Percentiles rank a stretch among this genome's conserved stretches.
phyloP scores from a whole-genome alignment of 1,140 invertebrate genomes.

The Gonioctena quinquepunctata region DNA sequence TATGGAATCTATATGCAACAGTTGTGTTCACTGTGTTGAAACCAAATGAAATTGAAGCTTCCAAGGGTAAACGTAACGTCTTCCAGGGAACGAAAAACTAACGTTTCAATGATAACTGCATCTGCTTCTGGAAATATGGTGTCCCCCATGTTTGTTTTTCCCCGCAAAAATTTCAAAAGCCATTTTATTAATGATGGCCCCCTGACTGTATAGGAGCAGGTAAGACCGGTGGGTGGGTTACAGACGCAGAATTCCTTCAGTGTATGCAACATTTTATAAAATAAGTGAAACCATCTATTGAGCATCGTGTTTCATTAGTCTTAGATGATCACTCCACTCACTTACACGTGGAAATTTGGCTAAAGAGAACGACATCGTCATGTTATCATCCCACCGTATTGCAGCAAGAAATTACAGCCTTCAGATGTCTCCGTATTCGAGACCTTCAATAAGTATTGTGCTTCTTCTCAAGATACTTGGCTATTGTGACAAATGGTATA shows the following conservation, averaged over 20 bases:
- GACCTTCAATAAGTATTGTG: too few relatives aligned
- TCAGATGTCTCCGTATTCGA: too few relatives aligned
- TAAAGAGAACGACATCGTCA: slow-evolving; percentile 24
- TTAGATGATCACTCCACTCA: slow-evolving; percentile 38
- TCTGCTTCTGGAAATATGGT: slow-evolving; percentile 17
- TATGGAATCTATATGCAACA: slow-evolving; percentile 16
- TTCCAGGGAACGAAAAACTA: slow-evolving; percentile 14
- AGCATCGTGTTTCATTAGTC: background rate
- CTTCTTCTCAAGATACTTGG: too few relatives aligned
- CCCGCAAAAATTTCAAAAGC: slow-evolving; percentile 8
- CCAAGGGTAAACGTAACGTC: slow-evolving; percentile 20
- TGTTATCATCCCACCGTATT: too few relatives aligned
- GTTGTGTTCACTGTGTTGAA: slow-evolving; percentile 7
- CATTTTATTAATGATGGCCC: slow-evolving; percentile 11
- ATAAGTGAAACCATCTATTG: slow-evolving; percentile 11
- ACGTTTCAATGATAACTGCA: slow-evolving; percentile 6
- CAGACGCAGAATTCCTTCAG: background rate
- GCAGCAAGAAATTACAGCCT: too few relatives aligned
- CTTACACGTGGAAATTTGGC: slow-evolving; percentile 25
- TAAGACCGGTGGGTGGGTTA: slow-evolving; percentile 27
- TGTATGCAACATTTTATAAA: slow-evolving; percentile 6
- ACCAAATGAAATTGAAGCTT: slow-evolving; percentile 16
- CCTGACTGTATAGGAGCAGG: slow-evolving; percentile 26
- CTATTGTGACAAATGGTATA: too few relatives aligned
- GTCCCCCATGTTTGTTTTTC: slow-evolving; percentile 23